phyloP scores from a whole-genome alignment of 2,888 invertebrate genomes.

The Parapristionchus giblindavisi region DNA sequence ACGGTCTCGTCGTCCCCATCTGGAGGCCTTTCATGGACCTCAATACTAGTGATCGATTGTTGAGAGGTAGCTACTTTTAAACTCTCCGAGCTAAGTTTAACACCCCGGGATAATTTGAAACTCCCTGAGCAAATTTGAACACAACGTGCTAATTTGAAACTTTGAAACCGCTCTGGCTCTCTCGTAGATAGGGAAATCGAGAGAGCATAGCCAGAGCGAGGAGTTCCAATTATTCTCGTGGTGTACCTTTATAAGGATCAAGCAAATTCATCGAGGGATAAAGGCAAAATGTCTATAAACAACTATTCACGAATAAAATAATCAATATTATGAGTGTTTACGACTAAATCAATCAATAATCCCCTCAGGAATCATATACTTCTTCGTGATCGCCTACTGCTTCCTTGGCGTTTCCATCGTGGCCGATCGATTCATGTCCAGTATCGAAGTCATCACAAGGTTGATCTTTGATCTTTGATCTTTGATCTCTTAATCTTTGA shows the following conservation, averaged over 20 bases:
- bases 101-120: no score
- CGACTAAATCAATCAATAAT: slow-evolving; percentile 72
- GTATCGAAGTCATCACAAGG: slow-evolving; percentile 94
- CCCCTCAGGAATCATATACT: slow-evolving; percentile 89
- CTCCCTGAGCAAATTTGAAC: no score
- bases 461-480: slow-evolving; percentile 19
- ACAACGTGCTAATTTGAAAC: no score
- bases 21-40: slow-evolving; percentile 76
- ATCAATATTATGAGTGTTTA: slow-evolving; percentile 76
- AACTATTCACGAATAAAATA: neutral
- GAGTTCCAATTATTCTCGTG: no score
- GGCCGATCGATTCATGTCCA: slow-evolving; percentile 98
- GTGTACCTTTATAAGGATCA: no score
- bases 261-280: no score
- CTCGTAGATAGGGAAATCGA: no score
- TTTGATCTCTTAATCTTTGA: neutral
- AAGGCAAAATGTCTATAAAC: no score
- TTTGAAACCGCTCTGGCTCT: no score
- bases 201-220: no score
- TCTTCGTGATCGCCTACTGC: slow-evolving; percentile 86
- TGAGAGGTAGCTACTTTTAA: slow-evolving; percentile 45
- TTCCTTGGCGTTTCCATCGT: slow-evolving; percentile 99
- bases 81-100: no score
- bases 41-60: slow-evolving; percentile 54
- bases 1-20: slow-evolving; percentile 86